Conservation (phyloP, 2,113 vertebrate genomes). For the Hemiprocne comata region DNA sequence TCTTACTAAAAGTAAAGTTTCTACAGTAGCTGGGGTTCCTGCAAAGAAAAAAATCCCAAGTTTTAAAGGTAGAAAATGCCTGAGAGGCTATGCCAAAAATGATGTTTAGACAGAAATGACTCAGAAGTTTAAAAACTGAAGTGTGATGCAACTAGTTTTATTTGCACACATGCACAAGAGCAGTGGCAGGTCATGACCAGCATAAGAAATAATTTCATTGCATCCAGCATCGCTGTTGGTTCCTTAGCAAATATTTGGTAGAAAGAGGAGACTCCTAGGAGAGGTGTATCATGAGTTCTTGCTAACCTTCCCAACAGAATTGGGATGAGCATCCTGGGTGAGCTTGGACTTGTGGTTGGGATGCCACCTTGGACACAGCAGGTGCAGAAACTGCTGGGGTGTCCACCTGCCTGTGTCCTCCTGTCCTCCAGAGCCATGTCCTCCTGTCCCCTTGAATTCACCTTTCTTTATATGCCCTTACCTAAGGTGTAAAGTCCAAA, state of each 20-base stretch:
- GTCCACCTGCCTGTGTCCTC: not conserved
- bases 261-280: not conserved
- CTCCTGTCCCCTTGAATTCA: not conserved
- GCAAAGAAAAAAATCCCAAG: not conserved
- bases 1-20: not conserved
- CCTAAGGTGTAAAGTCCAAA: not conserved
- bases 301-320: not conserved
- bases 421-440: not conserved
- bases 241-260: not conserved
- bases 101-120: not conserved
- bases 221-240: not conserved
- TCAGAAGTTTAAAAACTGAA: not conserved
- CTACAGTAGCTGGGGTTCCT: not conserved
- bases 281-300: not conserved
- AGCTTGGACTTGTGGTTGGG: not conserved
- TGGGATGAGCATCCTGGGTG: not conserved
- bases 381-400: not conserved
- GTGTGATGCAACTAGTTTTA: not conserved
- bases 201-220: not conserved
- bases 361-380: accelerated
- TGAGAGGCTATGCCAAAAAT: not conserved
- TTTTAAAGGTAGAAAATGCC: not conserved
- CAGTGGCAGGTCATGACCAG: not conserved
- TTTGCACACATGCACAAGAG: not conserved
- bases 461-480: not conserved